A percentile compares a stretch with the other conserved stretches of the same genome.
Evolutionary conservation across 2,797 vertebrate species (phyloP).

Genomic region (Pipistrellus nathusii): DNA sequence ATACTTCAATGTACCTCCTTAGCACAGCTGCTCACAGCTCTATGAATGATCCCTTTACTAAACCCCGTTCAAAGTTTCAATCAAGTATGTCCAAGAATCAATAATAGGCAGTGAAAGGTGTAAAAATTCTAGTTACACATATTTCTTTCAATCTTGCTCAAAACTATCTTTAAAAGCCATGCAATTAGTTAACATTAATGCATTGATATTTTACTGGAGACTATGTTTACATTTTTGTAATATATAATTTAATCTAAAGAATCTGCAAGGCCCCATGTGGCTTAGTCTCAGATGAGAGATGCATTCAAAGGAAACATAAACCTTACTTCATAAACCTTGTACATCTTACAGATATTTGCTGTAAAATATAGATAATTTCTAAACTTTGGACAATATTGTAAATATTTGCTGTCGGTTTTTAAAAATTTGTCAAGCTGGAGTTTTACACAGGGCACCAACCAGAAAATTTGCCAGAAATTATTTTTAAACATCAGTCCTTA

Average conservation of each 20-base stretch:
- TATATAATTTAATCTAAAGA: constrained; percentile 58
- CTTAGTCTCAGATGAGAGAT: background rate
- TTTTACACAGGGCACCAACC: background rate
- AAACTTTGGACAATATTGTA: background rate
- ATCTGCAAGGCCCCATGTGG: background rate
- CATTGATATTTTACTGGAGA: constrained; percentile 30
- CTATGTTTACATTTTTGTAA: constrained; percentile 48
- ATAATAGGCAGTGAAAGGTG: background rate
- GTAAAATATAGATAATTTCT: background rate
- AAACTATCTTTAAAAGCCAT: constrained; percentile 29
- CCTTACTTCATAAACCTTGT: background rate
- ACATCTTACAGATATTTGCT: background rate
- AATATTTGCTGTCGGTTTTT: background rate
- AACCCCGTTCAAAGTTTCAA: background rate
- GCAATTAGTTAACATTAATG: background rate
- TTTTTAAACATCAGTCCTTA: background rate
- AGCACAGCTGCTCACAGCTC: background rate
- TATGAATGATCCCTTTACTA: background rate
- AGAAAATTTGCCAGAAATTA: constrained; percentile 44
- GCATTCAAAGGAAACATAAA: constrained; percentile 40
- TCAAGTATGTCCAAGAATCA: background rate
- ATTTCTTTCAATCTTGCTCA: constrained; percentile 25
- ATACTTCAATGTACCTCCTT: background rate
- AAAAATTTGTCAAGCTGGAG: background rate
- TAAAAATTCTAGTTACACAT: background rate